Base-by-base conservation (phyloP, 92 coral and sea anemone species). In the Ricordea florida region DNA sequence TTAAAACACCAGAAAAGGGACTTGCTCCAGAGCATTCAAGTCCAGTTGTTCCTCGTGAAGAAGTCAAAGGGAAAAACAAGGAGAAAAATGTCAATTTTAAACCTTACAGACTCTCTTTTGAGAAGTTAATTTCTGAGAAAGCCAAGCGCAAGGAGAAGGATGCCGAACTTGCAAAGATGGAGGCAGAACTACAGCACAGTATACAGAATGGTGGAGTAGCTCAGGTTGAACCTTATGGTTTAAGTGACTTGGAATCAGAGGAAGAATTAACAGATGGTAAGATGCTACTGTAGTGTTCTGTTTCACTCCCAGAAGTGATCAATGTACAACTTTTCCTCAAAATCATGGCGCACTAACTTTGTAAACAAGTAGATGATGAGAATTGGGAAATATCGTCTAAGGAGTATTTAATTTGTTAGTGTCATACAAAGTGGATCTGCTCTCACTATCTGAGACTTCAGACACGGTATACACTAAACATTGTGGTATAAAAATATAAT, bases 221-320 rank as follows among this genome's bases (percentile, higher is more conserved):
- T 28, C 74, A 43, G n/a, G 63, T 80, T 73, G 48, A 24, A 21
- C 77, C 77, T 6, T 53, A 69, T 29, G 53, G 69, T 8, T 27
- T 79, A 14, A 80, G 87, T 86, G 96, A 87, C 24, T 66, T 82
- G 36, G 84, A 89, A 15, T 60, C 78, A 6, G 88, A 69, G 20
- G 97, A 87, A 37, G 81, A 85, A 32, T 87, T 74, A 26, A 41
- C 44, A 18, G 96, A 90, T 60, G 96, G 92, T 90, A 59, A 69
- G 87, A 48, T 48, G 13, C 2, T 30, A 17, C 11, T 10, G n/a
- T 17, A 9, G 10, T 5, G 24, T 21, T 25, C 43, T 25, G 11
- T 30, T 25, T 18, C 2, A 0, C n/a, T n/a, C n/a, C n/a, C n/a
- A n/a, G n/a, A n/a, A n/a, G n/a, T n/a, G n/a, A n/a, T n/a, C n/a